These are phyloP conservation scores for Carpatolechia fugitivella DNA, from an alignment of 2,888 invertebrate species.

Conservation along the genomic window DNA sequence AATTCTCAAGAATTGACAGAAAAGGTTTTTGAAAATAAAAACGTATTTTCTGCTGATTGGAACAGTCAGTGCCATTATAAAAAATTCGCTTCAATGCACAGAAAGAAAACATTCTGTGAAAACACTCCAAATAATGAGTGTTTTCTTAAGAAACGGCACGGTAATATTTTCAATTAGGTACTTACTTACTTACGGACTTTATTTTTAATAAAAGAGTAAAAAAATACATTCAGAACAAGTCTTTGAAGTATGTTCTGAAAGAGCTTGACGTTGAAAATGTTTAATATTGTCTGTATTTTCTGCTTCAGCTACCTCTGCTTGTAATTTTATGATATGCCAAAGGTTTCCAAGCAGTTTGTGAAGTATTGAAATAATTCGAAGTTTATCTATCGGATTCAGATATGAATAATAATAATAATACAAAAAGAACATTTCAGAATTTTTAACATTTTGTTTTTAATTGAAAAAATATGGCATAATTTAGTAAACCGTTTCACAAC, in stretches of 20 bases:
- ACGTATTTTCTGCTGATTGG: not conserved
- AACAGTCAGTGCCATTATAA: constrained; percentile 13
- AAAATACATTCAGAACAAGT: not conserved
- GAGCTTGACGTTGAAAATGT: not conserved
- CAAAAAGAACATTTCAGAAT: too few species aligned
- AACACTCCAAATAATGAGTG: not conserved
- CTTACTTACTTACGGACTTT: too few species aligned
- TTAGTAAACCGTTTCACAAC: not conserved
- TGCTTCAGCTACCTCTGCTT: too few species aligned
- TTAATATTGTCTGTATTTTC: too few species aligned
- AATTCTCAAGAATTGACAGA: too few species aligned
- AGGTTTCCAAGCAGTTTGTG: too few species aligned
- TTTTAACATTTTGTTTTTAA: not conserved
- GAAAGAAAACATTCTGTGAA: not conserved
- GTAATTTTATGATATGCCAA: too few species aligned
- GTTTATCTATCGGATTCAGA: not conserved
- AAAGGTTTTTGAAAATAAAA: not conserved
- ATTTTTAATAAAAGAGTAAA: not conserved
- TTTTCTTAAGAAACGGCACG: not conserved
- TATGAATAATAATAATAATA: not conserved
- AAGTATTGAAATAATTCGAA: not conserved
- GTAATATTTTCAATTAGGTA: not conserved
- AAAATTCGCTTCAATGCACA: constrained; percentile 8
- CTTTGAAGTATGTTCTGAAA: not conserved
- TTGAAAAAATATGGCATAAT: too few species aligned